A percentile compares a stretch with the other conserved stretches of the same genome.
Evolutionary conservation across 2,113 vertebrate species (phyloP).

Genomic region (Leptobrachium ailaonicum): DNA sequence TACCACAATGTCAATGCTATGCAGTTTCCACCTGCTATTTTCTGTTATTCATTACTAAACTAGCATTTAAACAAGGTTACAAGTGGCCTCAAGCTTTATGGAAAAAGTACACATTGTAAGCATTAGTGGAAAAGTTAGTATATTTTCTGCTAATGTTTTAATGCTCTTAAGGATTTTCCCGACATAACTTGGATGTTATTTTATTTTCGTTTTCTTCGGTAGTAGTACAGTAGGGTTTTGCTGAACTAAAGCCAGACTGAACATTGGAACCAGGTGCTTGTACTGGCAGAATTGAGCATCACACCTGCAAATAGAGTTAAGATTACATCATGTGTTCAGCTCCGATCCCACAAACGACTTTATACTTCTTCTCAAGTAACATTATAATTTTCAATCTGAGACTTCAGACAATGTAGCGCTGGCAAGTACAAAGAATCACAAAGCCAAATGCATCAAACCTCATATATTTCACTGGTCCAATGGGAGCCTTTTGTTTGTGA

Average conservation of each 20-base stretch:
- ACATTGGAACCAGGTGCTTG: constrained; percentile 69
- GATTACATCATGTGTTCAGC: constrained; percentile 66
- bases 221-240: constrained; percentile 52
- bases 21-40: constrained; percentile 42
- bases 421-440: constrained; percentile 63
- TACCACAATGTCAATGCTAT: constrained; percentile 19
- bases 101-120: constrained; percentile 37
- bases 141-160: constrained; percentile 39
- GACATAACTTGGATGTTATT: constrained; percentile 31
- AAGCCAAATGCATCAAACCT: constrained; percentile 70
- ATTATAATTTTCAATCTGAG: constrained; percentile 68
- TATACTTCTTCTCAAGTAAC: constrained; percentile 69
- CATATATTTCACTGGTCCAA: constrained; percentile 62
- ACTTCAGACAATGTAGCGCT: constrained; percentile 61
- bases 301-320: constrained; percentile 69
- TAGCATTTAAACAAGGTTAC: constrained; percentile 32
- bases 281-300: constrained; percentile 63
- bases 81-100: constrained; percentile 33
- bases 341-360: constrained; percentile 64
- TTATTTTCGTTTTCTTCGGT: constrained; percentile 52
- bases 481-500: constrained; percentile 57
- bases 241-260: constrained; percentile 63
- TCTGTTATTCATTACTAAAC: constrained; percentile 34
- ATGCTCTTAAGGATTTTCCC: constrained; percentile 23
- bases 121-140: constrained; percentile 25